Conservation (phyloP, 2,113 vertebrate genomes). For the Chaetodon auriga region DNA sequence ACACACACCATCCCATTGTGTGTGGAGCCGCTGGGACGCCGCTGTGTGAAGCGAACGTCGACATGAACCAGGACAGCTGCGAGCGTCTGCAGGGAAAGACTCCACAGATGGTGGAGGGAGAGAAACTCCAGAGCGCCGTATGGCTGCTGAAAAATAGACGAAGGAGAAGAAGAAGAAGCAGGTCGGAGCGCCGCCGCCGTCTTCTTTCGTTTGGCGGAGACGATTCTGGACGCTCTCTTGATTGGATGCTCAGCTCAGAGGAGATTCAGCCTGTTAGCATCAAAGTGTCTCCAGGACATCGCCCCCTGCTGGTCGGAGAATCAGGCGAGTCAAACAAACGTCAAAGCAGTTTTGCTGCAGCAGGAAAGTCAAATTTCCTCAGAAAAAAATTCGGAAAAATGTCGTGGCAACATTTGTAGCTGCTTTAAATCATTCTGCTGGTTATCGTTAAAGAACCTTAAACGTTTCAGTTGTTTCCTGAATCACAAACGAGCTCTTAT, state of each 20-base stretch:
- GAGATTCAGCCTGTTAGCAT: background rate
- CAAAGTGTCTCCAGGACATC: background rate
- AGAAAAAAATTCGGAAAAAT: too few species aligned
- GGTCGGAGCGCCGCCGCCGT: constrained; percentile 1
- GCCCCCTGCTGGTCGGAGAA: constrained; percentile 8
- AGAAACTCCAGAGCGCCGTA: constrained; percentile 54
- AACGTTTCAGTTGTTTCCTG: too few species aligned
- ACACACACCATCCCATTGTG: constrained; percentile 48
- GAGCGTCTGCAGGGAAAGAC: constrained; percentile 66
- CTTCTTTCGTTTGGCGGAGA: background rate
- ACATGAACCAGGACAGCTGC: constrained; percentile 69
- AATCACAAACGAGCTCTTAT: too few species aligned
- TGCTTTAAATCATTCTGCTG: too few species aligned
- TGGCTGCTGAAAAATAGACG: constrained; percentile 67
- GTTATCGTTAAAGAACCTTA: too few species aligned
- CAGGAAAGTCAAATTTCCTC: background rate
- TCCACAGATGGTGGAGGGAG: constrained; percentile 69
- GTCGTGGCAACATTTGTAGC: too few species aligned
- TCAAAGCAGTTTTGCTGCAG: background rate
- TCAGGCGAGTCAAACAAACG: background rate
- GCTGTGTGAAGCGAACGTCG: constrained; percentile 43
- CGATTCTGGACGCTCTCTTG: background rate
- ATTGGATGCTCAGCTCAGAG: background rate
- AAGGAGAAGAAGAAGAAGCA: constrained; percentile 9
- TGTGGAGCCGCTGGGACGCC: constrained; percentile 37